Evolutionary conservation across 2,888 invertebrate species (phyloP).

Genomic region (Eupsilia transversa): DNA sequence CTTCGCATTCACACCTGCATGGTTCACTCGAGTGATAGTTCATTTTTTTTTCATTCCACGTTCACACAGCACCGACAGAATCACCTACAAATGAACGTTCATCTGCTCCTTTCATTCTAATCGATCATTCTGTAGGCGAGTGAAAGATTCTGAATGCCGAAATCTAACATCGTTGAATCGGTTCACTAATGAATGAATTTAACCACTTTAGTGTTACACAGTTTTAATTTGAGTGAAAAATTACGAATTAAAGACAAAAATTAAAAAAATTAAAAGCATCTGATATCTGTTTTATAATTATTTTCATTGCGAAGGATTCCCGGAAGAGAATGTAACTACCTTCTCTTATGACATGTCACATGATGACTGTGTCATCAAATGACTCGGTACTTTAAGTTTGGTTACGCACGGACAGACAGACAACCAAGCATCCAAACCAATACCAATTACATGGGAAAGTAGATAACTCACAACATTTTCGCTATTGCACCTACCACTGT

Average conservation of each 20-base stretch:
- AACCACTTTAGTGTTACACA: not conserved
- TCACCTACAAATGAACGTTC: not conserved
- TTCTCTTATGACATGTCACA: not conserved
- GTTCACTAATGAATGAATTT: not conserved
- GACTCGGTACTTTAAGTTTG: not conserved
- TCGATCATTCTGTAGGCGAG: not conserved
- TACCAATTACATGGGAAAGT: not conserved
- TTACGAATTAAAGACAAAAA: too few species aligned
- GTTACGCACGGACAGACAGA: too few species aligned
- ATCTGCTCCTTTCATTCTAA: not conserved
- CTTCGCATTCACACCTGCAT: not conserved
- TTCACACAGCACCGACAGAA: not conserved
- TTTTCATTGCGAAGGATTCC: too few species aligned
- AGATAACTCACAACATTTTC: too few species aligned
- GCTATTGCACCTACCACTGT: too few species aligned
- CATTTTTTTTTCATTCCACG: not conserved
- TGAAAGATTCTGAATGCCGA: not conserved
- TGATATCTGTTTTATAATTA: not conserved
- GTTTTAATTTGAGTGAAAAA: not conserved
- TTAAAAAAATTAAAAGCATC: not conserved
- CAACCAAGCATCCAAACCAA: not conserved
- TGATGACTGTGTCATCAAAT: too few species aligned
- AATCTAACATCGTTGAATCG: not conserved
- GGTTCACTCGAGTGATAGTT: not conserved
- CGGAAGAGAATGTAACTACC: not conserved